Evolutionary conservation across 2,113 vertebrate genomes (phyloP).

Genomic region (Crotalus tigris): DNA sequence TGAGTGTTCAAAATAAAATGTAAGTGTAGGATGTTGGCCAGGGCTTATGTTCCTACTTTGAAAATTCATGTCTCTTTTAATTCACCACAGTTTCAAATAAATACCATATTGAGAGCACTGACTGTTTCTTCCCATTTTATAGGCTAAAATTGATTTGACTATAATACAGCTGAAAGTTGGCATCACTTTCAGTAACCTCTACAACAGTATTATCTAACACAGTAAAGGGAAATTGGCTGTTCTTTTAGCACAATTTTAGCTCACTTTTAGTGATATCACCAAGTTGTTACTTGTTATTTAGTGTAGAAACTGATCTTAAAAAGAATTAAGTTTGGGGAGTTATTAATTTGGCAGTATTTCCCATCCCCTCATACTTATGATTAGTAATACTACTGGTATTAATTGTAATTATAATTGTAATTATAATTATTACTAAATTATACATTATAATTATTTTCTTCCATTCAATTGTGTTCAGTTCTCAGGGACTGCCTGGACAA

Average conservation of each 20-base stretch:
- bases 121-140: neutral
- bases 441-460: neutral
- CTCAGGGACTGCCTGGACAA: neutral
- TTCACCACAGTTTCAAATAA: neutral
- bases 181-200: conserved; percentile 8
- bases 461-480: neutral
- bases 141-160: neutral
- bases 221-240: conserved; percentile 3
- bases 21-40: neutral
- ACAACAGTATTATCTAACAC: neutral
- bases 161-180: neutral
- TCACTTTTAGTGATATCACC: neutral
- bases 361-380: neutral
- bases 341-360: neutral
- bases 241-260: neutral
- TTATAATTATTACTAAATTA: neutral
- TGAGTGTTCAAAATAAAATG: neutral
- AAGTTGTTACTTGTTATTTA: neutral
- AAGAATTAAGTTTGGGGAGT: conserved; percentile 15
- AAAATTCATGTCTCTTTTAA: neutral
- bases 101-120: neutral
- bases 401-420: neutral
- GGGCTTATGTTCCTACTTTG: neutral
- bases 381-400: too few relatives aligned
- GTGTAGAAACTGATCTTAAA: neutral